Base-by-base conservation (phyloP, 2,888 invertebrate species). In the Nephrotoma flavescens region DNA sequence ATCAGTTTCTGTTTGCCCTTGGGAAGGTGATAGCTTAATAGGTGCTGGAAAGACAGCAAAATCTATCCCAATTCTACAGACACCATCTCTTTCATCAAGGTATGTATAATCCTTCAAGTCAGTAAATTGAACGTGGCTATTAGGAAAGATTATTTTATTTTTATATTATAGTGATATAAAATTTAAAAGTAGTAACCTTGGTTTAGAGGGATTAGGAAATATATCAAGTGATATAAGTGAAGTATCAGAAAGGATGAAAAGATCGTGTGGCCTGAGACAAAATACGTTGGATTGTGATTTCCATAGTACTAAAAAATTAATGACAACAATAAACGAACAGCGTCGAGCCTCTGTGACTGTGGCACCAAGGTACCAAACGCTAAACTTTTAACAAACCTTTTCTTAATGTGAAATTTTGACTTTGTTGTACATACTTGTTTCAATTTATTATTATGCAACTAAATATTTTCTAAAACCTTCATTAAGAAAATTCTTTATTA, bases 231-330 rank as follows among this genome's bases (percentile, higher is more conserved):
- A 96, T 90, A 93, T 95, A 88, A 95, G 95, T 90, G 94, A 93
- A 90, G 93, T 93, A 85, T 92, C 92, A 41, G 94, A 93, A 88
- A 92, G 94, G 88, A 92, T 95, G 89, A 93, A 94, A 89, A 93
- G 95, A 87, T 94, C 95, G 57, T 93, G 93, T 89, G 93, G 93
- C 42, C 92, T 95, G 88, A 94, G 95, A 89, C 95, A 95, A 91
- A 94, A 94, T 90, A 95, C 95, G 83, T 92, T 95, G 85, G 95
- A 95, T 89, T 94, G 94, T 84, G 94, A 94, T 1, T 91, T 93
- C 87, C 91, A 93, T 0, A 93, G 93, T 86, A 92, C 93, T 84
- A 91, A 91, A 87, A 90, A 89, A 87, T 89, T 90, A 88, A 90
- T 90, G 88, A 90, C 91, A 42, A 89, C 89, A 87, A 89, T 90